Base-by-base conservation (phyloP, 2,888 invertebrate species). In the Sabatieria punctata region DNA sequence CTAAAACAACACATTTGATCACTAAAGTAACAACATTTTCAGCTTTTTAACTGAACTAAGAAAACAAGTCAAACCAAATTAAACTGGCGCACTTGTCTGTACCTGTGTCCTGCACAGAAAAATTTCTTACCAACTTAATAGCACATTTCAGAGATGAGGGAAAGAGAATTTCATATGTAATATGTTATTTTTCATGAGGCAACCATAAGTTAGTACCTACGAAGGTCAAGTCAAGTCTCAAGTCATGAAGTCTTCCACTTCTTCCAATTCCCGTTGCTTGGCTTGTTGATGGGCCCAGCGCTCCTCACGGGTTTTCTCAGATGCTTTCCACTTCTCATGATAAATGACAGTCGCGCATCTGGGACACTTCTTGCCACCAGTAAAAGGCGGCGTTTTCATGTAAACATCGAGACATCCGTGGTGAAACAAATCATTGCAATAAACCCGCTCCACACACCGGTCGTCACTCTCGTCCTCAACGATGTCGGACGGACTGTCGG, bases 201-300 rank as follows among this genome's bases (percentile, higher is more conserved):
- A n/a, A n/a, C n/a, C n/a, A n/a, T n/a, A n/a, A n/a, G n/a, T n/a
- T n/a, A n/a, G n/a, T n/a, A n/a, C n/a, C n/a, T n/a, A n/a, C n/a
- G n/a, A n/a, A n/a, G n/a, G n/a, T n/a, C n/a, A n/a, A n/a, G n/a
- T n/a, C n/a, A n/a, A n/a, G n/a, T 46, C 46, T 56, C 49, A 65
- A 52, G 60, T 55, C 40, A 66, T 74, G 65, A 81, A 81, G 57
- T 81, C 80, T 1, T 76, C 74, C 8, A 81, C 80, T 68, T 82
- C 81, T 40, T 78, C 77, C 19, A 82, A 67, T 61, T 82, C 81
- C 50, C 81, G 68, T 55, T 76, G 74, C 46, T 78, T 73, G 2
- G 81, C 81, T 63, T 82, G 78, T 58, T 79, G 76, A 59, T 80
- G 80, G 1, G 80, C 80, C 80, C 81, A 81, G 41, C 80, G 71